Evolutionary conservation across 2,888 invertebrate species (phyloP), one percentile per base, ranked within the genome.

Genomic region (Clivina fossor): DNA sequence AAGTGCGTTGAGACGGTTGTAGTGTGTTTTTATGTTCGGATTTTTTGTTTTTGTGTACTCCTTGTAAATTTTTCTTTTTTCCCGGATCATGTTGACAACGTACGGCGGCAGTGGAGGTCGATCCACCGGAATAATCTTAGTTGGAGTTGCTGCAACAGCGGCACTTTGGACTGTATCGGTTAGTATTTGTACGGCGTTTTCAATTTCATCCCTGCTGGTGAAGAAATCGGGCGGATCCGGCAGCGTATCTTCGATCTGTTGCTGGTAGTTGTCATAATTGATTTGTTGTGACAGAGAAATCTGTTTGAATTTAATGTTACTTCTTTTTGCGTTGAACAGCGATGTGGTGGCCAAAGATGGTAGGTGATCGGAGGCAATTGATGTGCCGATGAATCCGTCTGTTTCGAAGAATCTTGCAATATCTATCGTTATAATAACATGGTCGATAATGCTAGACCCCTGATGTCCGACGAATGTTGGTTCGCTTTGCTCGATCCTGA

Each of bases 341-440:
- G n/a, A n/a, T n/a, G n/a, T n/a, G n/a, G n/a, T n/a, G n/a, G n/a
- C n/a, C n/a, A n/a, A n/a, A n/a, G n/a, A 26, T 11, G 57, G 51
- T n/a, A 57, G 13, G 13, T 57, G 57, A 13, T 51, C 57, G 1
- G 57, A 57, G 1, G 57, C 51, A n/a, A 57, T 20, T 1, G 57
- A 50, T 8, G 51, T 49, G 9, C 57, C 57, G 11, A 57, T 51
- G 11, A n/a, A 22, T 15, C 44, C 15, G 4, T 28, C 26, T 1
- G 35, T 13, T 16, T 35, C 43, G 7, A 46, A 24, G 13, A 38
- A 16, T 8, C 32, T 37, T 3, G 13, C 20, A n/a, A 51, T 19
- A 5, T 30, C 18, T 28, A 46, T 40, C 13, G 57, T 26, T 9
- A 56, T 22, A 7, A 51, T 15, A 4, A 57, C 51, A 44, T 57